Evolutionary conservation across 2,797 vertebrate genomes (phyloP).

Genomic region (Chrysocyon brachyurus): DNA sequence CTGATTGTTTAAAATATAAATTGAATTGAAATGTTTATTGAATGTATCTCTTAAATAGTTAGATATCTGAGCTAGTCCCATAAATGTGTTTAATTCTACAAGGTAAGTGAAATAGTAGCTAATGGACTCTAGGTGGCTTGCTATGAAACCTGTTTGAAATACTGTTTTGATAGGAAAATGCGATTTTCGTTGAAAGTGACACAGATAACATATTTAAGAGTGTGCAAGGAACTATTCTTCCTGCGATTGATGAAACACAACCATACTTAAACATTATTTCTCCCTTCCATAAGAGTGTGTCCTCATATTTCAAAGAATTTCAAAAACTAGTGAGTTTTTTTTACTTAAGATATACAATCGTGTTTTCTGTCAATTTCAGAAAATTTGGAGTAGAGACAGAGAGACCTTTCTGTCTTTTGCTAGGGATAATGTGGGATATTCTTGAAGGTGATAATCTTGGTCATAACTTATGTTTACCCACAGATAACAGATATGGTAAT

Average conservation of each 20-base stretch:
- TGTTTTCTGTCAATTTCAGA: slow-evolving; percentile 30
- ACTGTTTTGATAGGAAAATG: background rate
- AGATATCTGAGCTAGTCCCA: slow-evolving; percentile 32
- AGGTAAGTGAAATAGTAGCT: background rate
- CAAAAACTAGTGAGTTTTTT: background rate
- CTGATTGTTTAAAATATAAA: slow-evolving; percentile 9
- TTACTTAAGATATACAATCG: background rate
- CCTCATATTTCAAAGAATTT: slow-evolving; percentile 14
- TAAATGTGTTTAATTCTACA: slow-evolving; percentile 5
- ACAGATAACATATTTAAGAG: slow-evolving; percentile 1
- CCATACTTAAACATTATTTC: background rate
- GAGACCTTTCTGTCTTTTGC: background rate
- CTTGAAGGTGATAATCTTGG: background rate
- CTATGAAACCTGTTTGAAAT: slow-evolving; percentile 27
- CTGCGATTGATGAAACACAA: background rate
- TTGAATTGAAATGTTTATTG: slow-evolving; percentile 28
- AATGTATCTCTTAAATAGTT: background rate
- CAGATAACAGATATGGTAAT: background rate
- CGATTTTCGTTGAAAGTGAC: background rate
- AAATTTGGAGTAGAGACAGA: slow-evolving; percentile 47
- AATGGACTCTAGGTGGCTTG: slow-evolving; percentile 1
- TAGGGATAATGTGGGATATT: background rate
- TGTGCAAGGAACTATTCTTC: background rate
- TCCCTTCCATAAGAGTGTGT: background rate
- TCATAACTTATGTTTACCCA: background rate